These are phyloP conservation scores for Manacus vitellinus DNA, from an alignment of 2,113 vertebrate genomes.

Conservation along the genomic window DNA sequence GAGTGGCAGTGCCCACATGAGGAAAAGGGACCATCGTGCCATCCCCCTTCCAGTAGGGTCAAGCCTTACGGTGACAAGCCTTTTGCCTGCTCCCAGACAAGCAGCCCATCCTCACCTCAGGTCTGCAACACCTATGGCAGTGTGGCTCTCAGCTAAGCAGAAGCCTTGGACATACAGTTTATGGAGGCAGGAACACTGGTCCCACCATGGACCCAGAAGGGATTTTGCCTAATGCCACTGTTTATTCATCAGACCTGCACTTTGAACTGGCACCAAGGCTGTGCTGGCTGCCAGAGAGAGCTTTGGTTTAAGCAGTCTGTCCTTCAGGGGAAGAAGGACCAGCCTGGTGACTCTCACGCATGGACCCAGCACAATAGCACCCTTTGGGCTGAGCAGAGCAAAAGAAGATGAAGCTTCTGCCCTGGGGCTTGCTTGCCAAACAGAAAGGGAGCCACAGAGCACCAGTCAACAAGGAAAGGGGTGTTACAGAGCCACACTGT, in stretches of 20 bases:
- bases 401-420: neutral
- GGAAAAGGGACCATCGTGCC: neutral
- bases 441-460: neutral
- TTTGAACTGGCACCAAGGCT: neutral
- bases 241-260: neutral
- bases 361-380: fast-evolving
- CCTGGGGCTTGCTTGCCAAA: neutral
- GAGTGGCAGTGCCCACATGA: neutral
- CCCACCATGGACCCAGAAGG: neutral
- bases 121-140: neutral
- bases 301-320: neutral
- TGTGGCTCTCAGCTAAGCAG: neutral
- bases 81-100: neutral
- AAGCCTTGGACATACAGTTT: neutral
- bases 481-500: neutral
- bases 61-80: neutral
- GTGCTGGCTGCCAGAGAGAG: neutral
- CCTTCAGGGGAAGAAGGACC: neutral
- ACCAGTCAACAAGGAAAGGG: neutral
- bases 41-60: neutral
- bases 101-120: neutral
- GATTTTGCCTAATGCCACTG: neutral
- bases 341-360: neutral
- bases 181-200: neutral
- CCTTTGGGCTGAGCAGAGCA: neutral